These are phyloP conservation scores for Ceratosolen solmsi DNA, from an alignment of 1,140 invertebrate species.

Conservation along the genomic window DNA sequence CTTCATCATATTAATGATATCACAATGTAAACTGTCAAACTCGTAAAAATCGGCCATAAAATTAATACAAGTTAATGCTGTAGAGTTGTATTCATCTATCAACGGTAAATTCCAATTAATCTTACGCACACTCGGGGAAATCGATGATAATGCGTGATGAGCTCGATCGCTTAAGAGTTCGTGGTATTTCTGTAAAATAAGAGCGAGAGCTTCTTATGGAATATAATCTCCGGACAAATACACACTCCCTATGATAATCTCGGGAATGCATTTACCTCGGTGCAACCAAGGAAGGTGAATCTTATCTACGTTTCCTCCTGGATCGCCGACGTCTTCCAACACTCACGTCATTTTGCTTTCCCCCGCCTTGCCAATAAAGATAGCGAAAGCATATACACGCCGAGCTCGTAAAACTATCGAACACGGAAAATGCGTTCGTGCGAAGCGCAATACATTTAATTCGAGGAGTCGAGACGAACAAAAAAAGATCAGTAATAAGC, in stretches of 20 bases:
- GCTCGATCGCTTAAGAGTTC: not conserved
- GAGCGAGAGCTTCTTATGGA: not conserved
- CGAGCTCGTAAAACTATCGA: conserved; percentile 15
- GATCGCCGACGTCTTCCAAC: not conserved
- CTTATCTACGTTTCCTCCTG: not conserved
- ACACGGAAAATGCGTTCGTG: not conserved
- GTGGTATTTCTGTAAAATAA: not conserved
- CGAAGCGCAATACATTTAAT: not conserved
- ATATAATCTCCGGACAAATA: not conserved
- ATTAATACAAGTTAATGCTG: not conserved
- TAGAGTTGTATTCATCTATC: not conserved
- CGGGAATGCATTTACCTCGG: not conserved
- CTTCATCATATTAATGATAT: not conserved
- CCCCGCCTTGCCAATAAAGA: not conserved
- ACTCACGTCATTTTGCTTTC: not conserved
- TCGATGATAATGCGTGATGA: not conserved
- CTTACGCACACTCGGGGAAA: not conserved
- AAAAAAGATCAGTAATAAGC: conserved; percentile 6
- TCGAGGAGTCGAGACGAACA: conserved; percentile 5
- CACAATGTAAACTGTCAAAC: not conserved
- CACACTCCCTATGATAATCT: not conserved
- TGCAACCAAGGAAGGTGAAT: too few species aligned
- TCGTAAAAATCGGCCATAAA: not conserved
- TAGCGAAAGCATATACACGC: not conserved
- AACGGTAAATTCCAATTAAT: not conserved